Evolutionary conservation across 2,113 vertebrate species (phyloP).

Genomic region (Oreamnos americanus): DNA sequence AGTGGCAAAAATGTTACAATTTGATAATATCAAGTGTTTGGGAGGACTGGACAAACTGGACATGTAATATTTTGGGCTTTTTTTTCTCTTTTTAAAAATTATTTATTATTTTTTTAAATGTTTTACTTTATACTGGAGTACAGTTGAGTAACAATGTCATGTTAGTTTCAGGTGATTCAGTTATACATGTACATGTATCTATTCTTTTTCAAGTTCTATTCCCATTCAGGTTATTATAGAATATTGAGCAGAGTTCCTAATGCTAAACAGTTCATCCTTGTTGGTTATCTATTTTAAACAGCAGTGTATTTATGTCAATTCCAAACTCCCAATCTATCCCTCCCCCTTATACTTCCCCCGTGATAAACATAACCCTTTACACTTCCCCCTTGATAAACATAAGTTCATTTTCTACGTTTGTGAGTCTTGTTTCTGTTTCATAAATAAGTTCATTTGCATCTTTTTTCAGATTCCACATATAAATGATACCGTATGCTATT

Average conservation of each 20-base stretch:
- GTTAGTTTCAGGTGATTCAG: background rate
- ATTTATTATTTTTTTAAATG: background rate
- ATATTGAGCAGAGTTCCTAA: background rate
- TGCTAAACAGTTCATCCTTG: background rate
- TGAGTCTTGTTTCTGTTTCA: background rate
- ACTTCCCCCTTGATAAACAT: background rate
- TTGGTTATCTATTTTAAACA: background rate
- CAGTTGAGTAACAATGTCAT: background rate
- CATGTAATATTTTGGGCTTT: background rate
- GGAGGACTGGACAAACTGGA: background rate
- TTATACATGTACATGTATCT: background rate
- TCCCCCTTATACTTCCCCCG: background rate
- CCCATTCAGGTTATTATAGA: background rate
- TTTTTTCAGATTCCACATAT: background rate
- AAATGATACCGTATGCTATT: background rate
- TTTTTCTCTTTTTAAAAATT: background rate
- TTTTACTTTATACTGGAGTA: background rate
- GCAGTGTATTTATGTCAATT: background rate
- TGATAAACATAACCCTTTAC: background rate
- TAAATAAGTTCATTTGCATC: background rate
- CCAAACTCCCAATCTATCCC: background rate
- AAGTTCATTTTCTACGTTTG: background rate
- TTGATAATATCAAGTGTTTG: background rate
- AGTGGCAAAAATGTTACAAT: background rate
- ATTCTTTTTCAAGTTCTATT: background rate